Base-by-base conservation (phyloP, 2,888 invertebrate genomes). In the Microdon myrmicae region DNA sequence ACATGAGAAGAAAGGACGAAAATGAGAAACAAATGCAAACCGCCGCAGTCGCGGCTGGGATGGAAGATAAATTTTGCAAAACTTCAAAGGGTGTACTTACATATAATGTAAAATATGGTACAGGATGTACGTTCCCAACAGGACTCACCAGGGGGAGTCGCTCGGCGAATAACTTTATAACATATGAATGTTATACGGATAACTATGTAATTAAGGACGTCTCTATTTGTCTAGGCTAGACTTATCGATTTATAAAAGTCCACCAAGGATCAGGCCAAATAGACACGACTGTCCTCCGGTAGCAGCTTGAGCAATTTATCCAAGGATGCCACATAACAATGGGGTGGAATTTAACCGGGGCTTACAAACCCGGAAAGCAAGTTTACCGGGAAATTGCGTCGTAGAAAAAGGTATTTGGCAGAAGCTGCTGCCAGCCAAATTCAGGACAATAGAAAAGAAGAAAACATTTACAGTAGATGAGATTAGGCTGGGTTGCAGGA, bases 221-320 rank as follows among this genome's bases (percentile, higher is more conserved):
- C 35, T 56, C 45, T 51, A 41, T 64, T 58, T 53, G 64, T 43
- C 64, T 64, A 58, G 64, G 64, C 64, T 64, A 64, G 56, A 56
- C 64, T 56, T 64, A 64, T 64, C 47, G 64, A 64, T 64, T 64
- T 64, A 53, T 28, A 25, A 45, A 45, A 34, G 48, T 39, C 39
- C 39, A 20, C 25, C 25, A 37, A 9, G 47, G 51, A 34, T 35
- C 43, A 37, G 34, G 31, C 28, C 25, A 9, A 12, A 31, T 38
- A 16, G 26, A 31, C 38, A 20, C 41, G 17, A 41, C 23, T 34
- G 34, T 8, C 23, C 9, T 3, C 2, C 3, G 3, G 17, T 3
- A 9, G 10, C 7, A 25, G 26, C 39, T 39, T 45, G 38, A 45
- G 28, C 35, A 29, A 59, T 38, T 35, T 58, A 31, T 58, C 9